Evolutionary conservation across 1,140 invertebrate genomes (phyloP).

Genomic region (Kradibia gibbosae): DNA sequence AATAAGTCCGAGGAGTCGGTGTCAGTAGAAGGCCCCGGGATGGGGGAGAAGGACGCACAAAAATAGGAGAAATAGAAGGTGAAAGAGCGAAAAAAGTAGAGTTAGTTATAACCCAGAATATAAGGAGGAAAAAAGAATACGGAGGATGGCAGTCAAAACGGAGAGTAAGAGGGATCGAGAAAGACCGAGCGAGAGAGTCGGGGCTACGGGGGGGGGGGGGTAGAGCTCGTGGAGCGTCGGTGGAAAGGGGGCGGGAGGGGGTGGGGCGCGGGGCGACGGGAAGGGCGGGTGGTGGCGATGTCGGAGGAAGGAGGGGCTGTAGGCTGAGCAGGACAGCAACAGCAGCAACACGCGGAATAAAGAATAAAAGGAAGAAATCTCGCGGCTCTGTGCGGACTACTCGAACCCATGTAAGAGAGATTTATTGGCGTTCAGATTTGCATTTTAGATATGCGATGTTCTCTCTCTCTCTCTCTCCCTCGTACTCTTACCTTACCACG

Average conservation of each 20-base stretch:
- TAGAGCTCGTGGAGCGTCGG: too few relatives aligned
- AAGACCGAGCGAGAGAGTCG: too few relatives aligned
- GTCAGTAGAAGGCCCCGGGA: background rate
- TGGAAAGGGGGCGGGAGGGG: too few relatives aligned
- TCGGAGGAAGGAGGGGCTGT: background rate
- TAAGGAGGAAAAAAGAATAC: constrained; percentile 28
- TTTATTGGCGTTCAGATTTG: constrained; percentile 66
- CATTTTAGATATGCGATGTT: constrained; percentile 66
- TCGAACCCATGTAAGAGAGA: constrained; percentile 59
- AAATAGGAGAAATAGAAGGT: background rate
- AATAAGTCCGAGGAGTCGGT: background rate
- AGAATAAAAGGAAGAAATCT: constrained; percentile 50
- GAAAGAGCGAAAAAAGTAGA: constrained; percentile 40
- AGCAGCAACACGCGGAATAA: constrained; percentile 11
- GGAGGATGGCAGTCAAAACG: background rate
- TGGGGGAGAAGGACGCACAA: background rate
- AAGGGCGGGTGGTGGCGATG: too few relatives aligned
- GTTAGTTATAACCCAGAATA: constrained; percentile 20
- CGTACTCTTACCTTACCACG: too few relatives aligned
- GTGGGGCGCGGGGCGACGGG: constrained; percentile 28
- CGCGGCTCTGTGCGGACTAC: constrained; percentile 8
- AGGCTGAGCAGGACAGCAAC: background rate
- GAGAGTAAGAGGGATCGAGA: too few relatives aligned
- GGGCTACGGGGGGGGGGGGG: too few relatives aligned
- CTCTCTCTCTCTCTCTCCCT: too few relatives aligned